These are phyloP conservation scores for Caenorhabditis sulstoni DNA, from an alignment of 2,888 invertebrate species.

Conservation along the genomic window DNA sequence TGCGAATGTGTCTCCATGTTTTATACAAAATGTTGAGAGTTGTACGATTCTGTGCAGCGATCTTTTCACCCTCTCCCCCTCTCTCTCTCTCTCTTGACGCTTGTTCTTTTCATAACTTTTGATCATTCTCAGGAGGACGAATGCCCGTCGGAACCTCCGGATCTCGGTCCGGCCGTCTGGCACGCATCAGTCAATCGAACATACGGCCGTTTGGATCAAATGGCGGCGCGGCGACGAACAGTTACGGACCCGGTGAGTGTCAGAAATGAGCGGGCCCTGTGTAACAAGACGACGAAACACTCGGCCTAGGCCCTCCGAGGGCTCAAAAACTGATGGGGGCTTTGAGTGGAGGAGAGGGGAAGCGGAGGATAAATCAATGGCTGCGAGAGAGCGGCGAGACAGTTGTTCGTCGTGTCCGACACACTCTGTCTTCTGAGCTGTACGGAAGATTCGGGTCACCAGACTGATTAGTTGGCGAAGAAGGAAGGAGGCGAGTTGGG, in stretches of 20 bases:
- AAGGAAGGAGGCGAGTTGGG: not conserved
- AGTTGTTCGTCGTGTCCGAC: constrained; percentile 56
- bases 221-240: constrained; percentile 52
- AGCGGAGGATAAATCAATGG: constrained; percentile 44
- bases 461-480: not conserved
- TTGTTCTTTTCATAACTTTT: not conserved
- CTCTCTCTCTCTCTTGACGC: not conserved
- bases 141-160: constrained; percentile 64
- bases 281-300: constrained; percentile 49
- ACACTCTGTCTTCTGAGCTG: constrained; percentile 19
- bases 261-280: constrained; percentile 2
- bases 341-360: not conserved
- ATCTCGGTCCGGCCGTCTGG: constrained; percentile 67
- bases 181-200: constrained; percentile 67
- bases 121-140: constrained; percentile 42
- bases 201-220: constrained; percentile 65
- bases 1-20: constrained; percentile 29
- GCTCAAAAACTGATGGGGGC: constrained; percentile 34
- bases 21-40: constrained; percentile 9
- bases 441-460: constrained; percentile 12
- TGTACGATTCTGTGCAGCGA: constrained; percentile 36
- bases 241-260: constrained; percentile 56
- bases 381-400: constrained; percentile 28
- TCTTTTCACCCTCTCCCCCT: not conserved
- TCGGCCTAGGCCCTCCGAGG: constrained; percentile 26